A percentile compares a stretch with the other conserved stretches of the same genome.
phyloP scores from a whole-genome alignment of 2,888 invertebrate genomes.

The Helobdella robusta region DNA sequence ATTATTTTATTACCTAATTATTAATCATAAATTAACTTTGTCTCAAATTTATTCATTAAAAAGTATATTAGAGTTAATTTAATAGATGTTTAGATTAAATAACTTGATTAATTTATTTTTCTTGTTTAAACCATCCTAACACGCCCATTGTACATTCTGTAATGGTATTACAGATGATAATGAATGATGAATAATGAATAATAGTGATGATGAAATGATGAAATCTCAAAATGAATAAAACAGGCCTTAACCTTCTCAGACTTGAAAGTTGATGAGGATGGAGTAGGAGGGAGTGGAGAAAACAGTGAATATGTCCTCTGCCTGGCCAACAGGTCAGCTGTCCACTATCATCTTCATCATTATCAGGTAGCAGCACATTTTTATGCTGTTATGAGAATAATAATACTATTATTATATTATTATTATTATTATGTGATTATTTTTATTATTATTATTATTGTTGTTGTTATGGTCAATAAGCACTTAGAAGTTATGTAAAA shows the following conservation, averaged over 20 bases:
- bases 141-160: too few species aligned
- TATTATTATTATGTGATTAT: background rate
- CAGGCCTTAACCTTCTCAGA: background rate
- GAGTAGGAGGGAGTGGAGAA: background rate
- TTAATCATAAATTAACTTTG: too few species aligned
- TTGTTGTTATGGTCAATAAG: background rate
- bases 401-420: background rate
- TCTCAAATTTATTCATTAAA: background rate
- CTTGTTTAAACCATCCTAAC: too few species aligned
- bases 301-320: slow-evolving; percentile 21
- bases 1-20: too few species aligned
- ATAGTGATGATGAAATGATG: background rate
- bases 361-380: slow-evolving; percentile 16
- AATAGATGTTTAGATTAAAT: background rate
- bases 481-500: too few species aligned
- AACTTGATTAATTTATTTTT: too few species aligned
- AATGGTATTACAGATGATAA: background rate
- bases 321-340: slow-evolving; percentile 29
- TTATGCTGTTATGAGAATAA: background rate
- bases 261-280: too few species aligned
- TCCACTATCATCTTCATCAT: slow-evolving; percentile 23
- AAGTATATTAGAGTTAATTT: background rate
- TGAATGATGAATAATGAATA: background rate
- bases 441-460: background rate
- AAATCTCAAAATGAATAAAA: background rate